These are phyloP conservation scores for Glomeris marginata DNA, from an alignment of 2,888 invertebrate species.

Conservation along the genomic window DNA sequence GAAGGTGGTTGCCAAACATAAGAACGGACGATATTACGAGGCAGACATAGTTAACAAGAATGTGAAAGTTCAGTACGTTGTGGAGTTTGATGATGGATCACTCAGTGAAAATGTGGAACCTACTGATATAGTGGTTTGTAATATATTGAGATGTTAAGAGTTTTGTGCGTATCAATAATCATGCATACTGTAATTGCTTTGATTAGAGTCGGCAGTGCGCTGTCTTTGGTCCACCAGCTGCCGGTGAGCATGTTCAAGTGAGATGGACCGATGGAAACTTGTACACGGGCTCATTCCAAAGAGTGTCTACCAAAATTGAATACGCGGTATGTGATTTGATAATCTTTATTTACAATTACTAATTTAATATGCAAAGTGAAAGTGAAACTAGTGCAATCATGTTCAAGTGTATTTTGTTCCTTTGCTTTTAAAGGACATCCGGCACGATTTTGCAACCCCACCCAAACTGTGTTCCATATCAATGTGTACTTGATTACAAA, in stretches of 20 bases:
- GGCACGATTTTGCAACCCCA: no score
- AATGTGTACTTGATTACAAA: no score
- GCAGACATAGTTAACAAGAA: slow-evolving; percentile 37
- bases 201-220: slow-evolving; percentile 14
- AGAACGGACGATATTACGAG: slow-evolving; percentile 42
- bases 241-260: slow-evolving; percentile 8
- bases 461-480: no score
- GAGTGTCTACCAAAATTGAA: slow-evolving; percentile 26
- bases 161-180: background rate
- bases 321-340: slow-evolving; percentile 32
- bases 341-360: no score
- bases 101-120: slow-evolving; percentile 43
- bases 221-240: slow-evolving; percentile 23
- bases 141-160: slow-evolving; percentile 4
- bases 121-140: slow-evolving; percentile 37
- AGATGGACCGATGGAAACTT: slow-evolving; percentile 9
- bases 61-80: slow-evolving; percentile 38
- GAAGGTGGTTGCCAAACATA: slow-evolving; percentile 45
- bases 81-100: slow-evolving; percentile 45
- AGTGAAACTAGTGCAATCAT: slow-evolving; percentile 1
- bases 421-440: background rate
- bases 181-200: background rate
- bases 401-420: slow-evolving; percentile 6
- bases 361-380: no score
- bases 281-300: no score